Percentiles rank a stretch among this genome's conserved stretches.
Conservation (phyloP, 1,140 invertebrate species). For the Drosophila elegans region DNA sequence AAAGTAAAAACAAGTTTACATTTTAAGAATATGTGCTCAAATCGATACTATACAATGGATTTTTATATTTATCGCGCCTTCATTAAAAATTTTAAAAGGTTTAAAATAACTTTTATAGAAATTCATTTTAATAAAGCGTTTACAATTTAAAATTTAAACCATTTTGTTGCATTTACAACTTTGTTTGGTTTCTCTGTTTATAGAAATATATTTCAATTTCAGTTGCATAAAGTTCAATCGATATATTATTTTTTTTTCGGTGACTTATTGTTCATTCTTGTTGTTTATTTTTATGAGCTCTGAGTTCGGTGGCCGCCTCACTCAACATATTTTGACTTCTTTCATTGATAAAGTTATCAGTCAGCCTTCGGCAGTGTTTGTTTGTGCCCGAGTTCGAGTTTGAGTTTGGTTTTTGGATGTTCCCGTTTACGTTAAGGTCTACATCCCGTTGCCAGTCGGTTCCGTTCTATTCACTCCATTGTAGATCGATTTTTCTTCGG, state of each 20-base stretch:
- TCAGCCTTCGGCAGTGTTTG: slow-evolving; percentile 66
- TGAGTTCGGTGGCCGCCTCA: slow-evolving; percentile 41
- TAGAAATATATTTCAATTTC: background rate
- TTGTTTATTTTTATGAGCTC: slow-evolving; percentile 42
- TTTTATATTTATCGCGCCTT: too few species aligned
- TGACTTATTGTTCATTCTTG: slow-evolving; percentile 13
- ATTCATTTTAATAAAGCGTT: too few species aligned
- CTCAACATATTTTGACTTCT: slow-evolving; percentile 64
- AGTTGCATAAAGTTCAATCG: background rate
- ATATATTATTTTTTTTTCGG: background rate
- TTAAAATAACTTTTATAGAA: too few species aligned
- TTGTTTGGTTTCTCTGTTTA: too few species aligned
- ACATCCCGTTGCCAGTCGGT: slow-evolving; percentile 48
- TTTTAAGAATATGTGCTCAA: too few species aligned
- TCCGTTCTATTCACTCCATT: slow-evolving; percentile 46
- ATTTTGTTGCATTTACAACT: too few species aligned
- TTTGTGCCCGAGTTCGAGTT: slow-evolving; percentile 30
- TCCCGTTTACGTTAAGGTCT: slow-evolving; percentile 42
- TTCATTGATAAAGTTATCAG: slow-evolving; percentile 79
- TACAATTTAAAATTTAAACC: too few species aligned
- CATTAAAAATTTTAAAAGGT: too few species aligned
- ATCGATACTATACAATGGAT: too few species aligned
- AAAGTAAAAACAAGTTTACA: too few species aligned
- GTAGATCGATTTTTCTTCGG: slow-evolving; percentile 38
- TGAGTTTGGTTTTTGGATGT: slow-evolving; percentile 26